Evolutionary conservation across 2,113 vertebrate species (phyloP).

Genomic region (Microcebus lehilahytsara): DNA sequence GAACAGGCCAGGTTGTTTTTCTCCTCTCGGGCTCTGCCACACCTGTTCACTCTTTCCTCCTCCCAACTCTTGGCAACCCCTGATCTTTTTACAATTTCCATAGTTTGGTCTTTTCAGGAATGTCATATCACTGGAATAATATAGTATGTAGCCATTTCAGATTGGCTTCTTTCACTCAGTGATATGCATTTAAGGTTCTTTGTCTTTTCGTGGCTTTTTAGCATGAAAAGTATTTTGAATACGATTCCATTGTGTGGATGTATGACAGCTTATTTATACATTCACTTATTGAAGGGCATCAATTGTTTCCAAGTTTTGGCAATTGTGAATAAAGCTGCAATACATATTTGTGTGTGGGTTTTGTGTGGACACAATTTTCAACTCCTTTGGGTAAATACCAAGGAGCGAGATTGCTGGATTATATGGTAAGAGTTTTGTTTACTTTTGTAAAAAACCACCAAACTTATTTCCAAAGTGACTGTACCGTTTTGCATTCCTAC

Average conservation of each 20-base stretch:
- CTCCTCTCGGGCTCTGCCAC: background rate
- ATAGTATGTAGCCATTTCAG: background rate
- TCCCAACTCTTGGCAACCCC: background rate
- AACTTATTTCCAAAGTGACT: background rate
- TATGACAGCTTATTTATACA: background rate
- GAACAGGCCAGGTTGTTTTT: background rate
- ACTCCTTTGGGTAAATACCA: background rate
- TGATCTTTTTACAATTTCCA: background rate
- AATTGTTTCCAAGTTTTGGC: background rate
- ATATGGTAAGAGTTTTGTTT: accelerated
- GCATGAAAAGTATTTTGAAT: too few species aligned
- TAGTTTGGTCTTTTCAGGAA: background rate
- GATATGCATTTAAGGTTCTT: background rate
- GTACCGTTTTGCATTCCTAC: background rate
- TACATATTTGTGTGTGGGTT: background rate
- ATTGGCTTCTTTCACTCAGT: background rate
- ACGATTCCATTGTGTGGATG: background rate
- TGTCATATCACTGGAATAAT: background rate
- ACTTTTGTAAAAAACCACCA: background rate
- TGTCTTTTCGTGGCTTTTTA: background rate
- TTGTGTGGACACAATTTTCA: background rate
- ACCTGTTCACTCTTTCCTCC: background rate
- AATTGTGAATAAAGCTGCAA: background rate
- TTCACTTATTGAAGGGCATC: background rate
- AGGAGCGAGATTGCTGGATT: background rate